Conservation (phyloP, 2,113 vertebrate genomes). For the Tenebrosternarchus preto region DNA sequence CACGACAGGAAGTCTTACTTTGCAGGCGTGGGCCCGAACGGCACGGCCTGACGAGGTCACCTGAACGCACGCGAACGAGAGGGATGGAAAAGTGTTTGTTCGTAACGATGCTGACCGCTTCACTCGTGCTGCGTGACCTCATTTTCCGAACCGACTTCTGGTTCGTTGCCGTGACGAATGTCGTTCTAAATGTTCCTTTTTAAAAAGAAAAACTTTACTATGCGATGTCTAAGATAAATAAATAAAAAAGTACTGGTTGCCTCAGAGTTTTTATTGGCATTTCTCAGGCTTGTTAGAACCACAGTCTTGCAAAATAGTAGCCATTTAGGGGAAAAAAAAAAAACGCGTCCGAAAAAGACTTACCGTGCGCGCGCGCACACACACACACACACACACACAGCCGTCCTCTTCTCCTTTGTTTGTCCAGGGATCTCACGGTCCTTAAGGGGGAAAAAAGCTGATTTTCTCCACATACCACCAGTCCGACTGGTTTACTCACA, state of each 20-base stretch:
- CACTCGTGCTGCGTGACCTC: background rate
- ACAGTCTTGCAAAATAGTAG: no score
- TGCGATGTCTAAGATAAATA: constrained; percentile 6
- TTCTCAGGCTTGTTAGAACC: background rate
- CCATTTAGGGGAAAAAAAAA: no score
- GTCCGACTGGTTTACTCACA: background rate
- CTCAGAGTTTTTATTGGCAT: background rate
- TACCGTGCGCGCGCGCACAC: no score
- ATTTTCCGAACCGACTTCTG: background rate
- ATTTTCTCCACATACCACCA: no score
- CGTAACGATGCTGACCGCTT: background rate
- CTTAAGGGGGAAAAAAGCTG: no score
- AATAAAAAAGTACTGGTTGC: constrained; percentile 38
- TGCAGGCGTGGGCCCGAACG: constrained; percentile 11
- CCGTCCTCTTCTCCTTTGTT: no score
- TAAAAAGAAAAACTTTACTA: constrained; percentile 1
- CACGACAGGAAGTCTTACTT: no score
- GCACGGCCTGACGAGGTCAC: background rate
- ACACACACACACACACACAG: no score
- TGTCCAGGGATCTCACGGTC: no score
- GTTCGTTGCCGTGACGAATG: constrained; percentile 5
- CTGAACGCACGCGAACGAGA: no score
- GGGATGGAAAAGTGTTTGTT: background rate
- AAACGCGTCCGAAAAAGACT: no score
- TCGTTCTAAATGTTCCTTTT: constrained; percentile 11